Base-by-base conservation (phyloP, 2,888 invertebrate genomes). In the Chaetoderma sp. region DNA sequence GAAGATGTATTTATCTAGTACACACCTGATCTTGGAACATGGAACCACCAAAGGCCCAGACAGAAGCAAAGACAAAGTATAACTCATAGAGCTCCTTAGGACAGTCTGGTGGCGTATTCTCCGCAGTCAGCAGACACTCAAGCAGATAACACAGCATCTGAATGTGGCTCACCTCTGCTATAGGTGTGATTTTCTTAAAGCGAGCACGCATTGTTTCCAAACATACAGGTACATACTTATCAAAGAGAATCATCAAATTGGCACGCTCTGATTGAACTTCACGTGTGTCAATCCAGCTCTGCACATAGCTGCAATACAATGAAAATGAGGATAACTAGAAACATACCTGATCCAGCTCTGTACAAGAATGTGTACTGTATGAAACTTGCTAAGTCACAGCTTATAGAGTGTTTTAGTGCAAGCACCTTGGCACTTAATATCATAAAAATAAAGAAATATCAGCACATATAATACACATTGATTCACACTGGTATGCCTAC, bases 21-120 rank as follows among this genome's bases (percentile, higher is more conserved):
- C 25, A 25, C 65, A 84, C 84, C 83, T 95, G 95, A 88, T 97
- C 98, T 85, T 96, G 96, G 87, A 94, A 96, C 91, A 96, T 93
- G 27, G 95, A 93, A n/a, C 96, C 95, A 25, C 98, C 98, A 88
- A 98, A 98, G 0, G 97, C 96, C 97, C 98, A 98, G 72, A 98
- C 92, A 75, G 94, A 93, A 65, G 95, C 94, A 87, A 98, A 98
- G 10, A 94, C 96, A 86, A 98, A 98, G 87, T 95, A 97, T 57
- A 96, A 89, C 86, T 98, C 98, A 82, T 96, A 94, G 90, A 94
- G 92, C 79, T 98, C 98, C 84, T 97, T 98, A 10, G 94, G 92
- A 80, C 95, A 96, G 75, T 97, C 96, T 13, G 90, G 88, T 0
- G 95, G 93, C 0, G 94, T 94, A 86, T 95, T 93, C 77, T 92